Base-by-base conservation (phyloP, 2,888 invertebrate species). In the Hemaris fuciformis region DNA sequence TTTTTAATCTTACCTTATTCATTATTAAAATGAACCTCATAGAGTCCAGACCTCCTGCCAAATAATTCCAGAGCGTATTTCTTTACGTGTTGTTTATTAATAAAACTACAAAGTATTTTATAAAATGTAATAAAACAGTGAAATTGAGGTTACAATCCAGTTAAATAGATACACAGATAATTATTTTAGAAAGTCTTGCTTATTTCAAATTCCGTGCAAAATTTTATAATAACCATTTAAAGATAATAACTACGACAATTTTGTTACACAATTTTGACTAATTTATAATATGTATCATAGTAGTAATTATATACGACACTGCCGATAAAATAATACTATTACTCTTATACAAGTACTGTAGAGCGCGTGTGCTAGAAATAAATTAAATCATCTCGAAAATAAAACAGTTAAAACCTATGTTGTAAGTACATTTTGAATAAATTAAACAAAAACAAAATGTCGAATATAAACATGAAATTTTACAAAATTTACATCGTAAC, bases 81-180 rank as follows among this genome's bases (percentile, higher is more conserved):
- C 10, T 56, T 1, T 31, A 15, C 27, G 31, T 20, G 18, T 10
- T 25, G 13, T 22, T 38, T 66, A 65, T 46, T 59, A 67, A 66
- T 43, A 62, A 69, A 66, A 63, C 23, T 15, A 6, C 31, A 62
- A 66, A 31, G 43, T 66, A 79, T 85, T 85, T 85, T 86, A 88
- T 77, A 89, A 87, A 91, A 89, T 91, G 91, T 91, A 91, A 84
- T 91, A 91, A 91, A 91, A 89, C 88, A 84, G 77, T 85, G 81
- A 89, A 84, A 73, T 84, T 81, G 77, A 79, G 81, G 85, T 84
- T 87, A 88, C 79, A 84, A 69, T 80, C 70, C 62, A 73, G 62
- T 76, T 73, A 34, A 41, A 56, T 34, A 53, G 31, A 15, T 57
- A 57, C 34, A 57, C 25, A 27, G n/a, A n/a, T n/a, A n/a, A n/a